Evolutionary conservation across 2,113 vertebrate genomes (phyloP).

Genomic region (Entelurus aequoreus): DNA sequence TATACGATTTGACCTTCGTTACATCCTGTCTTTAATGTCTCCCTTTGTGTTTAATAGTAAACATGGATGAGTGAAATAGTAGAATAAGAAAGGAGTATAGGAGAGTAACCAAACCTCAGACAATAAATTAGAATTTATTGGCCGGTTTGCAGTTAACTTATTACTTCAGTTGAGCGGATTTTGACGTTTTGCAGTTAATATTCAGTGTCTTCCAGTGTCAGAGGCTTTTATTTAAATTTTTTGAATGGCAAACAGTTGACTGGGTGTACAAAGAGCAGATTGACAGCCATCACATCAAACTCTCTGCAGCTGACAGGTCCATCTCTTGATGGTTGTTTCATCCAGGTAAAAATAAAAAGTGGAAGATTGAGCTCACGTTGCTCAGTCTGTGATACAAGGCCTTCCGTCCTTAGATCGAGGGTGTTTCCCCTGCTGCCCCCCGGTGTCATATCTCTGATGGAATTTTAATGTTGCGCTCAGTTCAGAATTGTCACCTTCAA

Average conservation of each 20-base stretch:
- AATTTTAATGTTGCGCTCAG: conserved; percentile 62
- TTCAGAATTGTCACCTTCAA: conserved; percentile 40
- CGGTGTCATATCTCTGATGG: conserved; percentile 42
- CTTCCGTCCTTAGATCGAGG: conserved; percentile 47
- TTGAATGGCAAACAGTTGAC: conserved; percentile 17
- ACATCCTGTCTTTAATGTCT: conserved; percentile 61
- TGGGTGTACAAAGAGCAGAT: conserved; percentile 25
- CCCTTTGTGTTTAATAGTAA: conserved; percentile 50
- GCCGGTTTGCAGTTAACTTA: conserved; percentile 24
- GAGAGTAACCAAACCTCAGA: conserved; percentile 30
- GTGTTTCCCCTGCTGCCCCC: conserved; percentile 28
- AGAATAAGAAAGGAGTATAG: conserved; percentile 36
- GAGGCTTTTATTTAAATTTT: conserved; percentile 21
- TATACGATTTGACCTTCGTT: conserved; percentile 52
- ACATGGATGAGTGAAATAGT: conserved; percentile 37
- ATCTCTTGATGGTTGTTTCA: conserved; percentile 31
- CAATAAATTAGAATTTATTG: conserved; percentile 18
- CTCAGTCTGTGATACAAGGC: conserved; percentile 43
- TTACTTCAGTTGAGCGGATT: conserved; percentile 1
- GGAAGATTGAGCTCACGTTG: conserved; percentile 23
- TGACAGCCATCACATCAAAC: conserved; percentile 47
- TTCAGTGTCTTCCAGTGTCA: not conserved
- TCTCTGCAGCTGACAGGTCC: conserved; percentile 34
- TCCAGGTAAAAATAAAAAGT: conserved; percentile 61
- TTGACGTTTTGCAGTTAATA: not conserved